Conservation (phyloP, 2,888 invertebrate species). For the Rhagium mordax region DNA sequence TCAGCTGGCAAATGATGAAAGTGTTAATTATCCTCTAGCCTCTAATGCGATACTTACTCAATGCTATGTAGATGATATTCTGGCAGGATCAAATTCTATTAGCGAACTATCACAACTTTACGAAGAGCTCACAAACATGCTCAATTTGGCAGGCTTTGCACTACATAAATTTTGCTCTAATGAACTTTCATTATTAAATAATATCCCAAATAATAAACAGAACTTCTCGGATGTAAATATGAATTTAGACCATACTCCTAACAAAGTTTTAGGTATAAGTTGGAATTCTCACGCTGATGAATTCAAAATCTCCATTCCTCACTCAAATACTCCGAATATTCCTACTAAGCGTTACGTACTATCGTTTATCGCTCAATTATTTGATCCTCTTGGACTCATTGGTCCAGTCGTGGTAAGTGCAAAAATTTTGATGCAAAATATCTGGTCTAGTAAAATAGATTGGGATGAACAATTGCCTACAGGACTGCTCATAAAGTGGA, state of each 20-base stretch:
- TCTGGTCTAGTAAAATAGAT: too few relatives aligned
- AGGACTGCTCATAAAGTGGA: too few relatives aligned
- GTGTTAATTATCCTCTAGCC: conserved; percentile 13
- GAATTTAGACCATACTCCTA: conserved; percentile 17
- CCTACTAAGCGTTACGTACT: not conserved
- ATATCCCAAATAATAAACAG: not conserved
- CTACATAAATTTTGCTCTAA: conserved; percentile 38
- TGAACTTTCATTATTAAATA: conserved; percentile 26
- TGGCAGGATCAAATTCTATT: conserved; percentile 31
- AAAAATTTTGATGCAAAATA: too few relatives aligned
- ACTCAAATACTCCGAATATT: not conserved
- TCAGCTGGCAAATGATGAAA: conserved; percentile 1
- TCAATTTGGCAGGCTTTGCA: conserved; percentile 18
- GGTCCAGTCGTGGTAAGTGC: too few relatives aligned
- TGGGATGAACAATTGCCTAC: too few relatives aligned
- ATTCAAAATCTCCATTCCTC: conserved; percentile 12
- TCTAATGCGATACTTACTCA: conserved; percentile 20
- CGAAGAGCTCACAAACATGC: conserved; percentile 1
- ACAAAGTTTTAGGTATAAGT: conserved; percentile 7
- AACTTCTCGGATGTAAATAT: not conserved
- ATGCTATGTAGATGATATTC: conserved; percentile 43
- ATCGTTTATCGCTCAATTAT: not conserved
- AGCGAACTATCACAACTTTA: not conserved
- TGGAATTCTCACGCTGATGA: conserved; percentile 8
- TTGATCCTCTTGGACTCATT: too few relatives aligned